Evolutionary conservation across 1,140 invertebrate genomes (phyloP).

Genomic region (Dryas iulia): DNA sequence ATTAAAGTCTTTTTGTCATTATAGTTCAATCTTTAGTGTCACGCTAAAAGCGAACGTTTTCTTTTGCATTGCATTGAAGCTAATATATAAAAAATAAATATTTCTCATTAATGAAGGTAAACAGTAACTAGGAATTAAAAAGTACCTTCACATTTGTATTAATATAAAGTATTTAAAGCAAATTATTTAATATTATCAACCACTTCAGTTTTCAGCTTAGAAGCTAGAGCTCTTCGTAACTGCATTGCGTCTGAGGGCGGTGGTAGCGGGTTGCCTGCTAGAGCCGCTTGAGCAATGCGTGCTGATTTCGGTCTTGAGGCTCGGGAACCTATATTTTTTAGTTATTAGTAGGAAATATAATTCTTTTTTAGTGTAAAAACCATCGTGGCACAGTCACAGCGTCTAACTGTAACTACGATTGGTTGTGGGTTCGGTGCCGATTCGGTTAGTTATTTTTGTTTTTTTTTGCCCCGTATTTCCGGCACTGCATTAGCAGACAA

Average conservation of each 20-base stretch:
- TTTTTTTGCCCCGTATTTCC: no score
- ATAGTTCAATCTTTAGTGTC: background rate
- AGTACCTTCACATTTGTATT: background rate
- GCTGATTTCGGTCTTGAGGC: conserved; percentile 84
- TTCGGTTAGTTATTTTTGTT: no score
- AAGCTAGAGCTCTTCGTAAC: conserved; percentile 89
- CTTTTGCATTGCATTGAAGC: background rate
- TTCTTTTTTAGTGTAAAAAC: no score
- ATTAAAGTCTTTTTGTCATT: no score
- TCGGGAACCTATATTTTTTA: conserved; percentile 37
- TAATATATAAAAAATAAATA: background rate
- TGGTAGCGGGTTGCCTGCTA: conserved; percentile 70
- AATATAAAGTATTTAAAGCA: background rate
- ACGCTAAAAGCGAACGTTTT: background rate
- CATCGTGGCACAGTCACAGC: no score
- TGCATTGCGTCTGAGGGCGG: conserved; percentile 81
- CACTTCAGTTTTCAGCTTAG: conserved; percentile 91
- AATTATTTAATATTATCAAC: conserved; percentile 66
- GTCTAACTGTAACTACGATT: no score
- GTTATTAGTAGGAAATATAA: no score
- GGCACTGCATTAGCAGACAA: no score
- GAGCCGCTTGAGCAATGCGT: conserved; percentile 83
- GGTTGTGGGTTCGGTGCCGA: no score
- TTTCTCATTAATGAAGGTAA: background rate
- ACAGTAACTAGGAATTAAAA: background rate